phyloP scores from a whole-genome alignment of 2,888 invertebrate genomes.

The Lycaena phlaeas region DNA sequence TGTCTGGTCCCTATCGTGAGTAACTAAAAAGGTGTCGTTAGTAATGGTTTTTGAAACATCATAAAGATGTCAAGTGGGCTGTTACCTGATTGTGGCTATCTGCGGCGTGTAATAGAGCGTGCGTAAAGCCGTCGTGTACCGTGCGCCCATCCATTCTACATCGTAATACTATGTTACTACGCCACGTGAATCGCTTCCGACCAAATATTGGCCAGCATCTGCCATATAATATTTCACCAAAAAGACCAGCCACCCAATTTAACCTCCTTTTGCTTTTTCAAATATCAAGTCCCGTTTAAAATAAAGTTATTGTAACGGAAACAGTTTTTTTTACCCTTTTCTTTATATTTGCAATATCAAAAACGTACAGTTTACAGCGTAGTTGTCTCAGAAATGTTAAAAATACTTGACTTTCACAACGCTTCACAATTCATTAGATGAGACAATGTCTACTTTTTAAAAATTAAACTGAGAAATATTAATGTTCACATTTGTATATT shows the following conservation, averaged over 20 bases:
- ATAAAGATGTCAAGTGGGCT: constrained; percentile 69
- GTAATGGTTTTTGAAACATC: constrained; percentile 71
- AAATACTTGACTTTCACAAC: too few relatives aligned
- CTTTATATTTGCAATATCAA: too few relatives aligned
- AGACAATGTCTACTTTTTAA: too few relatives aligned
- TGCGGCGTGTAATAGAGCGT: constrained; percentile 39
- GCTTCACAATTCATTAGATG: too few relatives aligned
- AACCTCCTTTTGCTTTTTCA: too few relatives aligned
- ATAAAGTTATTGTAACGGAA: too few relatives aligned
- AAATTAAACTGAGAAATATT: too few relatives aligned
- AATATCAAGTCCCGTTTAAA: too few relatives aligned
- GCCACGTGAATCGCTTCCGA: constrained; percentile 7
- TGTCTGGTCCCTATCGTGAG: constrained; percentile 52
- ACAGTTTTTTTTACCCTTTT: too few relatives aligned
- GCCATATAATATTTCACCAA: background rate
- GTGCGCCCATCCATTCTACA: constrained; percentile 14
- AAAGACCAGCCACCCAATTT: background rate
- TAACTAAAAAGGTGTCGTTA: constrained; percentile 74
- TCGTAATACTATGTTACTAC: constrained; percentile 9
- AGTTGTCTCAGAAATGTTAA: too few relatives aligned
- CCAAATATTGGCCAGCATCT: constrained; percentile 9
- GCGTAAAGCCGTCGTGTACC: constrained; percentile 41
- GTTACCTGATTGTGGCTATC: constrained; percentile 67
- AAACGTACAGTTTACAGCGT: too few relatives aligned
- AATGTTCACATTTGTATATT: too few relatives aligned